Evolutionary conservation across 1,140 invertebrate species (phyloP).

Genomic region (Planococcus citri): DNA sequence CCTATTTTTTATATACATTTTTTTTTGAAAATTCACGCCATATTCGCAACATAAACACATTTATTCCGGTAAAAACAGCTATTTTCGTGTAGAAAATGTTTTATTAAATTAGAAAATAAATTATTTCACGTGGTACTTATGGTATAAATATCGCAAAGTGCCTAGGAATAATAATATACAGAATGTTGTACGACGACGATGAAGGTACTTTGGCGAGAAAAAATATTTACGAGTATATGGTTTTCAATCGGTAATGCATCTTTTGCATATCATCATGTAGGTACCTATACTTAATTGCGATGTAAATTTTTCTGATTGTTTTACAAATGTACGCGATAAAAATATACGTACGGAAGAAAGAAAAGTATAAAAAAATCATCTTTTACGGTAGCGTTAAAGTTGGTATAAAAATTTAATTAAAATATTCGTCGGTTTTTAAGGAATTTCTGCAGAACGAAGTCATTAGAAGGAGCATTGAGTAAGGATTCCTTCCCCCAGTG

Average conservation of each 20-base stretch:
- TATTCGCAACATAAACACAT: neutral
- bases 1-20: neutral
- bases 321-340: too few species aligned
- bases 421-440: conserved; percentile 3
- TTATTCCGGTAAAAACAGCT: neutral
- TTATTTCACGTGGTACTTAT: too few species aligned
- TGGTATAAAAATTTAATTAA: neutral
- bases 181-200: too few species aligned
- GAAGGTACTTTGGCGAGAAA: too few species aligned
- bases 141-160: too few species aligned
- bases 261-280: too few species aligned
- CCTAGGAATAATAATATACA: too few species aligned
- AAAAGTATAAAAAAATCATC: neutral
- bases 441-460: neutral
- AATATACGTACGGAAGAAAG: too few species aligned
- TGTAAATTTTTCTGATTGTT: too few species aligned
- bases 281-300: too few species aligned
- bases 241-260: too few species aligned
- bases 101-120: neutral
- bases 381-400: neutral
- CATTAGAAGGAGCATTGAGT: neutral
- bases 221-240: too few species aligned
- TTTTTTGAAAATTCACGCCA: neutral
- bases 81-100: neutral
- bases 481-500: neutral